A percentile compares a stretch with the other conserved stretches of the same genome.
Conservation (phyloP, 2,797 vertebrate genomes). For the Anguilla marmorata region DNA sequence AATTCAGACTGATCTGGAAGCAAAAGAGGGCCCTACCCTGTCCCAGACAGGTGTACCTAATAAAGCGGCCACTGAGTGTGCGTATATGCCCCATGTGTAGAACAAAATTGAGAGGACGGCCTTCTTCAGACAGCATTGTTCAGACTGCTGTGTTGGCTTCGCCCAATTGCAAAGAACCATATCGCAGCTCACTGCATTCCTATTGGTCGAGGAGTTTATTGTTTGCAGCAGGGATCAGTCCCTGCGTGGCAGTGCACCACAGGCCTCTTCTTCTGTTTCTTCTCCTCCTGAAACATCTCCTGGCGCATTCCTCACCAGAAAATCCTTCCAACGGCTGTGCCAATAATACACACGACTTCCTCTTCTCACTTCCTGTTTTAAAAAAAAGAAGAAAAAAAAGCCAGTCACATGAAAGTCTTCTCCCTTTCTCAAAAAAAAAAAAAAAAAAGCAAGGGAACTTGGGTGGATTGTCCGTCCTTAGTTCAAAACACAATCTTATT, state of each 20-base stretch:
- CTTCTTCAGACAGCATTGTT: not conserved
- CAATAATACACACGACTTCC: conserved; percentile 15
- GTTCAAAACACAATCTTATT: conserved; percentile 14
- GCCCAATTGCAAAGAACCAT: not conserved
- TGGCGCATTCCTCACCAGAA: not conserved
- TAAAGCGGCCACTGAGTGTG: too few relatives aligned
- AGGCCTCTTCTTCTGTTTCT: not conserved
- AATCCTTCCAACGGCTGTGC: conserved; percentile 16
- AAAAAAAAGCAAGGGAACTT: not conserved
- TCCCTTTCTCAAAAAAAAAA: conserved; percentile 10
- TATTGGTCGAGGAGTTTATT: not conserved
- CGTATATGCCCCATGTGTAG: not conserved
- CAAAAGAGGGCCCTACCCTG: too few relatives aligned
- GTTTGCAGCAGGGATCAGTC: not conserved
- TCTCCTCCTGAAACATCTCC: conserved; percentile 3
- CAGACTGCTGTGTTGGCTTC: not conserved
- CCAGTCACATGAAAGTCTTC: not conserved
- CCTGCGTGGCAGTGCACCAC: not conserved
- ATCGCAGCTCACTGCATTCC: not conserved
- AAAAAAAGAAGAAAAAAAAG: not conserved
- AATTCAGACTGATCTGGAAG: too few relatives aligned
- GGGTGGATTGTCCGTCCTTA: not conserved
- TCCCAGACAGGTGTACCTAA: too few relatives aligned
- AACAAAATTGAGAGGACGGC: not conserved
- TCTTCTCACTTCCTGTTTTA: conserved; percentile 12